Percentiles rank a stretch among this genome's conserved stretches.
These are phyloP conservation scores for Danio choprae DNA, from an alignment of 2,797 vertebrate species.

Conservation along the genomic window DNA sequence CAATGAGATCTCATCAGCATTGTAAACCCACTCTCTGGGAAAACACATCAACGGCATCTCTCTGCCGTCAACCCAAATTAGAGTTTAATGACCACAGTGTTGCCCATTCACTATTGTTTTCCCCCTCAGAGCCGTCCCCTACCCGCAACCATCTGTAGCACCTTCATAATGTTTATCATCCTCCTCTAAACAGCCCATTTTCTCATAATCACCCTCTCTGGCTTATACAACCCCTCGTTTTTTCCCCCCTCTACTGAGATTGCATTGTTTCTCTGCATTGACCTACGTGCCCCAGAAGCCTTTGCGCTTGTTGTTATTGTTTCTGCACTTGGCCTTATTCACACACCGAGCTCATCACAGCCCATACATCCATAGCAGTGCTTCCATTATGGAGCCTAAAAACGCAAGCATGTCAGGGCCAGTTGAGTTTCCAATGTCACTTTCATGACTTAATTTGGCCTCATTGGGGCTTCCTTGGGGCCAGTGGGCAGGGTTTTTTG, in stretches of 20 bases:
- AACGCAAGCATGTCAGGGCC: too few relatives aligned
- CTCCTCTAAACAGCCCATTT: conserved; percentile 67
- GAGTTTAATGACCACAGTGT: conserved; percentile 73
- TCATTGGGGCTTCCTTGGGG: too few relatives aligned
- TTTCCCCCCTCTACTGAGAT: conserved; percentile 62
- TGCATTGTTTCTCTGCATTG: conserved; percentile 45
- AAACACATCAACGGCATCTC: conserved; percentile 64
- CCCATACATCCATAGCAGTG: background rate
- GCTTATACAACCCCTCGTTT: conserved; percentile 60
- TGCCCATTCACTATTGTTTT: conserved; percentile 60
- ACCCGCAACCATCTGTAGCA: conserved; percentile 71
- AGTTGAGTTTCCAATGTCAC: too few relatives aligned
- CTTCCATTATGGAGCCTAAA: too few relatives aligned
- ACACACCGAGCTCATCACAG: conserved; percentile 57
- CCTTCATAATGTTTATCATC: conserved; percentile 74
- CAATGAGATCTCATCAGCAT: conserved; percentile 65
- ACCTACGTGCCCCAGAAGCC: conserved; percentile 36
- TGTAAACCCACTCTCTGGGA: conserved; percentile 55
- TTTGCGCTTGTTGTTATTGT: conserved; percentile 26
- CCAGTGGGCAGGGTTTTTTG: too few relatives aligned
- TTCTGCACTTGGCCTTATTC: conserved; percentile 62
- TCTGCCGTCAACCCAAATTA: conserved; percentile 74
- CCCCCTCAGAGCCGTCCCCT: conserved; percentile 61
- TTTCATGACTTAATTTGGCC: too few relatives aligned
- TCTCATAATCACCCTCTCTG: conserved; percentile 67